Percentiles rank a stretch among this genome's conserved stretches.
These are phyloP conservation scores for Antennarius striatus DNA, from an alignment of 2,113 vertebrate species.

Conservation along the genomic window DNA sequence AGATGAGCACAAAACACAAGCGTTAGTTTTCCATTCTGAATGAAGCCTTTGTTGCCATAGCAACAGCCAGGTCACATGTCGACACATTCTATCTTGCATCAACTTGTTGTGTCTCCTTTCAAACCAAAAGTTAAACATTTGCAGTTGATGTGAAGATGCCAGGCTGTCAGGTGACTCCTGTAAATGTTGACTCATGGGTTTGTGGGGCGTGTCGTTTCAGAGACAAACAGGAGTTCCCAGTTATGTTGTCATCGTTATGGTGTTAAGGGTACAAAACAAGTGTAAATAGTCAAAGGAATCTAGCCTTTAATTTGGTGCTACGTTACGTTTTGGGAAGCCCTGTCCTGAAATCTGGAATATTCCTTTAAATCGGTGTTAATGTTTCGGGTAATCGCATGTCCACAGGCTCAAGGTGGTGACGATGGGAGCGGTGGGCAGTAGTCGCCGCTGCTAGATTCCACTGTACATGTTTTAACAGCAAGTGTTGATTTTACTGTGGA, in stretches of 20 bases:
- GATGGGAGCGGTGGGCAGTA: constrained; percentile 15
- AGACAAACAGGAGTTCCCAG: background rate
- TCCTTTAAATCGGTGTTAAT: constrained; percentile 29
- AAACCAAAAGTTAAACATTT: too few relatives aligned
- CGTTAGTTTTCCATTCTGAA: constrained; percentile 3
- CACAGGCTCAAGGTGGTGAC: constrained; percentile 2
- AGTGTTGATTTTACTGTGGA: constrained; percentile 51
- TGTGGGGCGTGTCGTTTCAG: too few relatives aligned
- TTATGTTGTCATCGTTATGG: background rate
- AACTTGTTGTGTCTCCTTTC: too few relatives aligned
- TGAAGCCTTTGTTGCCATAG: constrained; percentile 18
- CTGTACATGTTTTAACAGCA: constrained; percentile 53
- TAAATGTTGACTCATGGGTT: constrained; percentile 28
- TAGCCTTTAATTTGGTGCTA: constrained; percentile 44
- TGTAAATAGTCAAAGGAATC: constrained; percentile 12
- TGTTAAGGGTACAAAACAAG: background rate
- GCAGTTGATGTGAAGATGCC: constrained; percentile 35
- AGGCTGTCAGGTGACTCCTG: constrained; percentile 26
- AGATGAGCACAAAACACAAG: constrained; percentile 37
- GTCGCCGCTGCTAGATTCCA: constrained; percentile 37
- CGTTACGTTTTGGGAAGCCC: constrained; percentile 44
- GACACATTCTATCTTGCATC: too few relatives aligned
- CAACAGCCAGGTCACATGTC: too few relatives aligned
- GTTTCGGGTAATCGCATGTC: constrained; percentile 26
- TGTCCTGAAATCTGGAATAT: constrained; percentile 44